These are phyloP conservation scores for Bergia sp. DNA, from an alignment of 92 coral and sea anemone genomes.

Conservation along the genomic window DNA sequence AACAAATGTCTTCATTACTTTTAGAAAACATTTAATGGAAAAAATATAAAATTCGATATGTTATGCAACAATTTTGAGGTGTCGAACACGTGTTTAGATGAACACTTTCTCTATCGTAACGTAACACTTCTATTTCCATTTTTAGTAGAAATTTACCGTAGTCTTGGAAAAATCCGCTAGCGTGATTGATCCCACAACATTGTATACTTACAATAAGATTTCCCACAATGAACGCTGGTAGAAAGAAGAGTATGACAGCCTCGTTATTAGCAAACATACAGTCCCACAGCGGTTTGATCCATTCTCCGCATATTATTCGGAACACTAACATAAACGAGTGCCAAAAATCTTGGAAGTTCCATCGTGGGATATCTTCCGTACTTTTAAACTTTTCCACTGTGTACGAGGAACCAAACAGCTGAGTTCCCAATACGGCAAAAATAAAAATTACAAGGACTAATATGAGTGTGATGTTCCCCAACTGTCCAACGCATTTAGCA, in stretches of 20 bases:
- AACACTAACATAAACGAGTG: conserved; percentile 61
- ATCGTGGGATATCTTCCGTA: conserved; percentile 14
- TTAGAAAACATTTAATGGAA: no score
- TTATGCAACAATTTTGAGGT: no score
- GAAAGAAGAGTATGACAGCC: conserved; percentile 35
- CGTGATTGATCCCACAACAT: not conserved
- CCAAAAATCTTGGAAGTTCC: conserved; percentile 56
- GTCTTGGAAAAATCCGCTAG: not conserved
- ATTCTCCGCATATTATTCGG: conserved; percentile 60
- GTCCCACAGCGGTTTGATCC: conserved; percentile 62
- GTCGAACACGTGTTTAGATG: no score
- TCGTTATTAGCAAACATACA: conserved; percentile 45
- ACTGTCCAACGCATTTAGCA: conserved; percentile 32
- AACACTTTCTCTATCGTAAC: no score
- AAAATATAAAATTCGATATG: no score
- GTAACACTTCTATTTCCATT: no score
- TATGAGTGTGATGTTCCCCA: conserved; percentile 44
- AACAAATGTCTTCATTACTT: no score
- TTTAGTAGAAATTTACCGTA: no score
- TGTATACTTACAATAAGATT: conserved; percentile 53
- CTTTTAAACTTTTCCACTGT: conserved; percentile 7
- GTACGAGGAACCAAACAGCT: conserved; percentile 46
- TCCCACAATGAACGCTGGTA: conserved; percentile 56
- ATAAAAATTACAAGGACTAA: conserved; percentile 43
- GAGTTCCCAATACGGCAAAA: conserved; percentile 59